These are phyloP conservation scores for Characodon lateralis DNA, from an alignment of 2,797 vertebrate genomes.

Conservation along the genomic window DNA sequence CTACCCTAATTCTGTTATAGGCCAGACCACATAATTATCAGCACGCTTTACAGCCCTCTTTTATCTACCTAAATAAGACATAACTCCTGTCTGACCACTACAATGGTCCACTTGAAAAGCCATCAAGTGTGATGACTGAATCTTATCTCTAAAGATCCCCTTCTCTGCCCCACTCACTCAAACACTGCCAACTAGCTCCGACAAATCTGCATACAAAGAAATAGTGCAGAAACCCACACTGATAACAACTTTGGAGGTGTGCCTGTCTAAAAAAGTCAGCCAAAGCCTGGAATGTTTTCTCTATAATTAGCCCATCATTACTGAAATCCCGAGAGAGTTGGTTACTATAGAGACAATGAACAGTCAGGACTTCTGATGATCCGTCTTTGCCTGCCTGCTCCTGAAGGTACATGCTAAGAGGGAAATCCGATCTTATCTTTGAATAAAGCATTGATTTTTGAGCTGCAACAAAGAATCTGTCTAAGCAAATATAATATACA, in stretches of 20 bases:
- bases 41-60: constrained; percentile 15
- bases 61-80: constrained; percentile 65
- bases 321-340: constrained; percentile 40
- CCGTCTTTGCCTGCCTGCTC: constrained; percentile 39
- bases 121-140: constrained; percentile 31
- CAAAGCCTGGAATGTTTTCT: constrained; percentile 44
- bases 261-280: constrained; percentile 15
- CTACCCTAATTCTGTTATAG: constrained; percentile 67
- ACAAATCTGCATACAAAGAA: constrained; percentile 18
- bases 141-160: constrained; percentile 16
- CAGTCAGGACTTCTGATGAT: constrained; percentile 16
- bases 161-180: constrained; percentile 5
- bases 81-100: constrained; percentile 40
- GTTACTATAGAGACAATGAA: constrained; percentile 55
- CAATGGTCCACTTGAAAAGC: constrained; percentile 55
- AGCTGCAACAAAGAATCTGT: constrained; percentile 14
- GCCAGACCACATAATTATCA: constrained; percentile 48
- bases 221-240: background rate
- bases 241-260: constrained; percentile 5
- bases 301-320: constrained; percentile 47
- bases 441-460: constrained; percentile 49
- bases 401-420: constrained; percentile 20
- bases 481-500: constrained; percentile 20
- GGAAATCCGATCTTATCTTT: constrained; percentile 59
- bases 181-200: constrained; percentile 1